Evolutionary conservation across 1,140 invertebrate genomes (phyloP), one percentile per base, ranked within the genome.

Genomic region (Zaprionus tsacasi): DNA sequence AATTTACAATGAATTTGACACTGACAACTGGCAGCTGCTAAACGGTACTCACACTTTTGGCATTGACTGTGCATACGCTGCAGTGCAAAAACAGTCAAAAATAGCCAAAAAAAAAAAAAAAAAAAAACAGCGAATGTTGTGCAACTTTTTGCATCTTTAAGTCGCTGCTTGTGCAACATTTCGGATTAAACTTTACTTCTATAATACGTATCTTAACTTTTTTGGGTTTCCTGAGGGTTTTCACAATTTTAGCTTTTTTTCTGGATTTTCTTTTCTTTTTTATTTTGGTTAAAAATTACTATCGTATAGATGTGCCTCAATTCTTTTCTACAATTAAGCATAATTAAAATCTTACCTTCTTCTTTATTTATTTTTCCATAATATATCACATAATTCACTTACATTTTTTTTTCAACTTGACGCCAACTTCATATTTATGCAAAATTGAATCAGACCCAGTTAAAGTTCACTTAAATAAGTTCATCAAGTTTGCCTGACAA

Each of bases 1-100:
- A 88, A 89, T 85, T 88, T 79, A 71, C 81, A 81, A 73, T 79
- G 85, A 78, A 79, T 88, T 80, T 85, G 85, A 88, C 85, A 89
- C 85, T 88, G 85, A 90, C 81, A 81, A 68, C 76, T 81, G 75
- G 65, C 70, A 80, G 56, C 54, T 64, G 67, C 38, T 58, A 70
- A 70, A 57, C 55, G 63, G 63, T 57, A 67, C 35, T 56, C 48
- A 61, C 25, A 66, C 61, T 66, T 72, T 57, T 69, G 58, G 70
- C 70, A 73, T 73, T 68, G 70, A 73, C 64, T 72, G 70, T 67
- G n/a, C 21, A 21, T 40, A n/a, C 36, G 52, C 35, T 27, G 12
- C 21, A 43, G 21, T 21, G 21, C 21, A 3, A 27, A 59, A 30
- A 6, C 6, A 58, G 17, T 10, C 5, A 12, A 17, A 56, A 21